Evolutionary conservation across 2,797 vertebrate species (phyloP).

Genomic region (Sebastes steindachneri): DNA sequence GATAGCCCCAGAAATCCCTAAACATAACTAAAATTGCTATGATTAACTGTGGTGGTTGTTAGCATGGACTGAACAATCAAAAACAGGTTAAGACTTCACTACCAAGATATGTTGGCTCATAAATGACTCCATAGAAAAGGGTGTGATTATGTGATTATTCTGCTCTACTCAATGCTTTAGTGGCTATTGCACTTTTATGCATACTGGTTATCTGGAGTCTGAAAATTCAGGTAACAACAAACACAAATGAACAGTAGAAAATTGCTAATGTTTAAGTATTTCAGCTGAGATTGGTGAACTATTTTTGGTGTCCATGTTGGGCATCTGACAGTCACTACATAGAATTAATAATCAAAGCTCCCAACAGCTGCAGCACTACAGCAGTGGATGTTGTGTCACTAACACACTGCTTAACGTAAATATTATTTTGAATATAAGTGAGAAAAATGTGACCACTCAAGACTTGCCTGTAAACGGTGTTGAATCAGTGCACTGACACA

Average conservation of each 20-base stretch:
- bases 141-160: background rate
- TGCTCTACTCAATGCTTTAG: background rate
- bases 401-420: background rate
- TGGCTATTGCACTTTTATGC: background rate
- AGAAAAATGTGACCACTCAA: background rate
- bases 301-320: background rate
- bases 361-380: background rate
- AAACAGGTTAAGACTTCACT: too few species aligned
- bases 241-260: background rate
- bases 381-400: background rate
- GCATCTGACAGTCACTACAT: background rate
- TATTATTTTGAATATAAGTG: background rate
- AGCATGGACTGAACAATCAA: background rate
- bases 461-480: background rate
- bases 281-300: background rate
- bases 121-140: background rate
- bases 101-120: background rate
- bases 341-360: background rate
- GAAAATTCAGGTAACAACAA: background rate
- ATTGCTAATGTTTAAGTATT: background rate
- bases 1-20: background rate
- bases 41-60: background rate
- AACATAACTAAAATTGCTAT: background rate
- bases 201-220: background rate
- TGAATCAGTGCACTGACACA: background rate